Evolutionary conservation across 1,140 invertebrate genomes (phyloP).

Genomic region (Drosophila ogumai): DNA sequence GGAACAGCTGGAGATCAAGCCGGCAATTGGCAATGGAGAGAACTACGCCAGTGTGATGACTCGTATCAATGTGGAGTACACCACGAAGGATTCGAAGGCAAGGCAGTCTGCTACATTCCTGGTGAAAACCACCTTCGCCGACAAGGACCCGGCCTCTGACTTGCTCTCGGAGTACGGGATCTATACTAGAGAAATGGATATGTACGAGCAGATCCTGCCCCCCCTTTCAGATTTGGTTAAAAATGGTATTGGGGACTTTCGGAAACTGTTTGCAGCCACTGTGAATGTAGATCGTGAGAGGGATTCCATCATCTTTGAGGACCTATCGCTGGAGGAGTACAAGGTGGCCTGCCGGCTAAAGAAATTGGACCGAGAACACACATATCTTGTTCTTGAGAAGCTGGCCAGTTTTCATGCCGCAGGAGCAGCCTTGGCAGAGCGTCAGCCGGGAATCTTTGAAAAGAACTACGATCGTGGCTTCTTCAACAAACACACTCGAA

Average conservation of each 20-base stretch:
- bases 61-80: slow-evolving; percentile 56
- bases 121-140: slow-evolving; percentile 61
- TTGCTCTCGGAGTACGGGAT: slow-evolving; percentile 58
- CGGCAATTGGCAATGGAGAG: slow-evolving; percentile 65
- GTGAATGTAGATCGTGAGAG: slow-evolving; percentile 61
- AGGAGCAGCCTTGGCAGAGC: slow-evolving; percentile 48
- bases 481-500: slow-evolving; percentile 57
- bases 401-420: slow-evolving; percentile 87
- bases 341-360: slow-evolving; percentile 85
- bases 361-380: slow-evolving; percentile 85
- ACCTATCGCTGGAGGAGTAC: slow-evolving; percentile 85
- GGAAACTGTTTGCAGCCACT: slow-evolving; percentile 69
- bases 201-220: slow-evolving; percentile 72
- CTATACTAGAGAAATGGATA: slow-evolving; percentile 65
- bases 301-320: slow-evolving; percentile 69
- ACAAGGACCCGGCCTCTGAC: slow-evolving; percentile 38
- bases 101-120: slow-evolving; percentile 38
- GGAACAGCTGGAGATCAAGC: slow-evolving; percentile 30
- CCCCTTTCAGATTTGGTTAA: slow-evolving; percentile 46
- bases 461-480: slow-evolving; percentile 67
- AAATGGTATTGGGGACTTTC: slow-evolving; percentile 43
- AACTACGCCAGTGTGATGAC: slow-evolving; percentile 76
- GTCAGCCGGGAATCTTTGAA: slow-evolving; percentile 41
- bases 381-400: slow-evolving; percentile 85
- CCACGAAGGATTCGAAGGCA: not conserved